Conservation (phyloP, 2,113 vertebrate genomes). For the Pterocles orientalis region DNA sequence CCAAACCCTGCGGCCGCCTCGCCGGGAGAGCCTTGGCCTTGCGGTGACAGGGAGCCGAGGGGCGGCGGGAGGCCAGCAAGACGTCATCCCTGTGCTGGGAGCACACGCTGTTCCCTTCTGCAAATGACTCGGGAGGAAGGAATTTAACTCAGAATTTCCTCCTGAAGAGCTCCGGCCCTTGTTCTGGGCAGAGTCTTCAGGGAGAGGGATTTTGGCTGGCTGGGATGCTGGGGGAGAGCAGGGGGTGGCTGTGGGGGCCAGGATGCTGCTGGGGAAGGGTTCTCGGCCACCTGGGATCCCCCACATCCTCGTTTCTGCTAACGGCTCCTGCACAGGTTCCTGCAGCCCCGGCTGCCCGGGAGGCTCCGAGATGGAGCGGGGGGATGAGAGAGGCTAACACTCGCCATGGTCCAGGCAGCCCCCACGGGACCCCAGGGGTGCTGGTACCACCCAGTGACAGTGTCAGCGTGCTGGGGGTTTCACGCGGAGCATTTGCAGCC, state of each 20-base stretch:
- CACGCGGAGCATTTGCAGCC: neutral
- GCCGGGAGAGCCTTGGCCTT: neutral
- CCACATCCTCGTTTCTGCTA: neutral
- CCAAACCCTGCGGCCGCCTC: neutral
- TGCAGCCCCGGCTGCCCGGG: neutral
- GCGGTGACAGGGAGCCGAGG: neutral
- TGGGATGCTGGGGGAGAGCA: neutral
- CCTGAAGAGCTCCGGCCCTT: neutral
- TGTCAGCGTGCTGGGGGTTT: neutral
- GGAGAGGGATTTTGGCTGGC: neutral
- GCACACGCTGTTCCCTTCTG: conserved; percentile 44
- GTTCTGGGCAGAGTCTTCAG: neutral
- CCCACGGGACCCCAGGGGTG: neutral
- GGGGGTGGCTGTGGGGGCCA: neutral
- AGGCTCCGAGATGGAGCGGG: neutral
- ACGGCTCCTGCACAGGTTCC: neutral
- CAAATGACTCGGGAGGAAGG: conserved; percentile 15
- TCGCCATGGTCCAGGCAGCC: accelerated
- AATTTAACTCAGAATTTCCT: conserved; percentile 55
- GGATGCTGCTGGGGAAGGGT: neutral
- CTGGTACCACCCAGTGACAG: neutral
- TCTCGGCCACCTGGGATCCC: neutral
- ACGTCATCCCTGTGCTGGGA: conserved; percentile 28
- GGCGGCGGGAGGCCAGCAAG: conserved; percentile 8
- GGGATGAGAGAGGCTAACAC: neutral